A percentile compares a stretch with the other conserved stretches of the same genome.
Conservation (phyloP, 1,140 invertebrate genomes). For the Himalopsyche phryganea region DNA sequence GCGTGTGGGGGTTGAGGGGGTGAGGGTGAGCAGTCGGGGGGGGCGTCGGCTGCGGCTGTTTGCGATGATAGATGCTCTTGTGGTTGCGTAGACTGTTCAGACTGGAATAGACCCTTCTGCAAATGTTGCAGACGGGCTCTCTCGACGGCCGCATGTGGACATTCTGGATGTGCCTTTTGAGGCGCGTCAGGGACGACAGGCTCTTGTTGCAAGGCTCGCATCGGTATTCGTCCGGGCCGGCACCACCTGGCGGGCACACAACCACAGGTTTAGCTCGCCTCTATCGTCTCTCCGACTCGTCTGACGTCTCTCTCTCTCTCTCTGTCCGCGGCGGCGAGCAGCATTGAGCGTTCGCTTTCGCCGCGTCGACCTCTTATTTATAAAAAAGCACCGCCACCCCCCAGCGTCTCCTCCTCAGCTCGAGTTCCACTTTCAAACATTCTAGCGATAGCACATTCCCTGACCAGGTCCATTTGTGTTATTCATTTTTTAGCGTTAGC, state of each 20-base stretch:
- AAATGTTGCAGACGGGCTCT: constrained; percentile 84
- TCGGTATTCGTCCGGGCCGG: constrained; percentile 67
- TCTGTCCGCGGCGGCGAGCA: constrained; percentile 39
- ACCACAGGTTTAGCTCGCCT: constrained; percentile 49
- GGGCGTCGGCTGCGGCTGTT: constrained; percentile 50
- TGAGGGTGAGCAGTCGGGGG: constrained; percentile 34
- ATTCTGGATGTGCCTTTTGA: constrained; percentile 83
- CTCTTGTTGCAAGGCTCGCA: constrained; percentile 87
- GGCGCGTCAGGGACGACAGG: constrained; percentile 74
- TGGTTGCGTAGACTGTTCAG: constrained; percentile 82
- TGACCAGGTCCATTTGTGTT: constrained; percentile 27
- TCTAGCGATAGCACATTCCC: constrained; percentile 28
- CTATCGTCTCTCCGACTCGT: constrained; percentile 46
- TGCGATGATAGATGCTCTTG: constrained; percentile 85
- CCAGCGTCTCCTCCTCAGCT: constrained; percentile 13
- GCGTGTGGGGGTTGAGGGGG: constrained; percentile 41
- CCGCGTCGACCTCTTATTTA: constrained; percentile 39
- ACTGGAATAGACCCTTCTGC: constrained; percentile 82
- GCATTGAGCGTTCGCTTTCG: constrained; percentile 46
- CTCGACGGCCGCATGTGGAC: constrained; percentile 80
- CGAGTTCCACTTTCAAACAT: constrained; percentile 10
- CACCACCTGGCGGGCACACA: constrained; percentile 49
- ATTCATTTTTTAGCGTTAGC: constrained; percentile 30
- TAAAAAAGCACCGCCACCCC: constrained; percentile 32
- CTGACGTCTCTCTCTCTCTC: constrained; percentile 6